Evolutionary conservation across 35 echinoderm and acorn worm genomes (phyloP), one percentile per base, ranked within the genome.

Genomic region (Stichopus chloronotus): DNA sequence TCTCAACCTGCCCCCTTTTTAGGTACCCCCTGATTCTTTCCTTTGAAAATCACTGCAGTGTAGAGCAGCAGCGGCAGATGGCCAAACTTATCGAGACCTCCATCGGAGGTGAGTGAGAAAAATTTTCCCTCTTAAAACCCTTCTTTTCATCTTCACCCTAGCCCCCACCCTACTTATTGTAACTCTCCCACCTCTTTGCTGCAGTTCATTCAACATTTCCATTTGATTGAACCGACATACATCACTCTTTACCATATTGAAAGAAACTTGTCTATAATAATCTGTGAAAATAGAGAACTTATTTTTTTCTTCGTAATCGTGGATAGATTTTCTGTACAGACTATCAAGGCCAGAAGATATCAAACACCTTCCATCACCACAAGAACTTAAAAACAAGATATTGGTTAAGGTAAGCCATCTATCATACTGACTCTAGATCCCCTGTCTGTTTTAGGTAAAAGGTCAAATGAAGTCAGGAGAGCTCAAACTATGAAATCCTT

Each of bases 21-120:
- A 98, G 96, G n/a, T 98, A 98, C 65, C 96, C 96, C 58, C 58
- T 98, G 23, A 98, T 98, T 55, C 80, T 98, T 53, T 98, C 97
- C 0, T 86, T 98, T 55, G 97, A 98, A 69, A 98, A 98, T 69
- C 97, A 98, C 84, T 98, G 97, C 81, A 94, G 94, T 58, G 78
- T 98, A 14, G 90, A 92, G 8, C 97, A 98, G 52, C 97, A 98
- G 72, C 78, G 90, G 24, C 69, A 91, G 14, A 96, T 98, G 94
- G 97, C 97, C 14, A 58, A 91, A 7, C 19, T 88, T 8, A 72
- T 95, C 13, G 86, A 80, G 21, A 43, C 56, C 6, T 94, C 93
- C 17, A 60, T 98, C 30, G 92, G 92, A 78, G 92, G 96, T 98
- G 94, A 59, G 83, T 60, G 19, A 43, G 30, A 43, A 43, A 43